Base-by-base conservation (phyloP, 2,888 invertebrate genomes). In the Noctua janthe region DNA sequence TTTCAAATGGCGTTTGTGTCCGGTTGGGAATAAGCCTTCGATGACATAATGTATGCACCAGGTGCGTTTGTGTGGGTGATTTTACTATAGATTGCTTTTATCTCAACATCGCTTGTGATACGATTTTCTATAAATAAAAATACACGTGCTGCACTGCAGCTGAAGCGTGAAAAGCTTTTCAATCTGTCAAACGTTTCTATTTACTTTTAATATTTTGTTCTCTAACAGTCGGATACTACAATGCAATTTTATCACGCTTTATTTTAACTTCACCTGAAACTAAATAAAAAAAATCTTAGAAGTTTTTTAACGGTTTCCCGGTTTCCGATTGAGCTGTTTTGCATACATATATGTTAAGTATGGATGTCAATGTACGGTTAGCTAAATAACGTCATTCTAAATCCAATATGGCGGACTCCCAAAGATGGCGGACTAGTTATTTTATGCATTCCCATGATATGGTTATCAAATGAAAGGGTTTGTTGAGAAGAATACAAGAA, bases 1-100 rank as follows among this genome's bases (percentile, higher is more conserved):
- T 85, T 90, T 85, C 85, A 86, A 90, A 81, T 89, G 85, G 78
- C 87, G 87, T 88, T 87, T 83, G 81, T 86, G 80, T 81, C 82
- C 83, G 87, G 83, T 85, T 86, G 39, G 43, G 17, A 83, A 84
- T 90, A 88, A 90, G 89, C 90, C 75, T 72, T 83, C 81, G 80
- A 81, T 88, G 83, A 83, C 85, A 87, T 84, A 83, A 74, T 78
- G 71, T 64, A 62, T 67, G 70, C 66, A 78, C 76, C 64, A 80
- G 76, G 83, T 76, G 80, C 81, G 78, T 81, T 76, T 69, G 51
- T 78, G 35, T 74, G 71, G 39, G 51, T 73, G 49, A 75, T 72
- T 72, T 54, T 56, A 69, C 49, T 73, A 66, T 64, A 2, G 20
- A 64, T 35, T 20, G 29, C 54, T 49, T 71, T 62, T 43, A 71